Evolutionary conservation across 2,888 invertebrate genomes (phyloP), one percentile per base, ranked within the genome.

Genomic region (Drosophila eohydei): DNA sequence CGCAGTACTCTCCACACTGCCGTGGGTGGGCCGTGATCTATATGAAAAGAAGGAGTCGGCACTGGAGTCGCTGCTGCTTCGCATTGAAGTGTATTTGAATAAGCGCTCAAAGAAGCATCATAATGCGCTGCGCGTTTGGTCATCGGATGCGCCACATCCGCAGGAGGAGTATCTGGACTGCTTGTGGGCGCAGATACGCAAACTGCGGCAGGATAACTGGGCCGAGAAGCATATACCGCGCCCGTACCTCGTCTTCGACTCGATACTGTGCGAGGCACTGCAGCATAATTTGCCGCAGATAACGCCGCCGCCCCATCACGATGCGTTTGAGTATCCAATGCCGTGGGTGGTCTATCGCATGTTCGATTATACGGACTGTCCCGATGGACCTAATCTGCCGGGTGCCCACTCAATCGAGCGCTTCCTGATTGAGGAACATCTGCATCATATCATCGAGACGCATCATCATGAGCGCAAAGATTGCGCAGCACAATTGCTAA

Each of bases 281-380:
- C 98, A 99, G 91, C 99, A 99, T 92, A 98, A 97, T 91, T 94
- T 99, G 75, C 98, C 98, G 4, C 94, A 96, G 65, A 97, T 99
- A 91, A 92, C 97, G 89, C 97, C 98, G 12, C 98, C 99, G 5
- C 97, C 98, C 0, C 99, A 99, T 93, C 96, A 98, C 91, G 97
- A 98, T 76, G 95, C 95, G 2, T 97, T 96, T 90, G 94, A 95
- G 30, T 99, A 99, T 93, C 99, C 99, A 0, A 96, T 98, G 95
- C 99, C 99, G 0, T 95, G 96, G 91, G 98, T 98, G 2, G 96
- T 99, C 41, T 99, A 98, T 93, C 95, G 97, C 46, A 97, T 99
- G 95, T 99, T 99, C 93, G 99, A 99, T 93, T 98, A 99, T 92
- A 98, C 99, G 0, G 99, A 99, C 93, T 98, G 99, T 84, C 98